Conservation (phyloP, 2,888 invertebrate species). For the Drosophila peninsularis region DNA sequence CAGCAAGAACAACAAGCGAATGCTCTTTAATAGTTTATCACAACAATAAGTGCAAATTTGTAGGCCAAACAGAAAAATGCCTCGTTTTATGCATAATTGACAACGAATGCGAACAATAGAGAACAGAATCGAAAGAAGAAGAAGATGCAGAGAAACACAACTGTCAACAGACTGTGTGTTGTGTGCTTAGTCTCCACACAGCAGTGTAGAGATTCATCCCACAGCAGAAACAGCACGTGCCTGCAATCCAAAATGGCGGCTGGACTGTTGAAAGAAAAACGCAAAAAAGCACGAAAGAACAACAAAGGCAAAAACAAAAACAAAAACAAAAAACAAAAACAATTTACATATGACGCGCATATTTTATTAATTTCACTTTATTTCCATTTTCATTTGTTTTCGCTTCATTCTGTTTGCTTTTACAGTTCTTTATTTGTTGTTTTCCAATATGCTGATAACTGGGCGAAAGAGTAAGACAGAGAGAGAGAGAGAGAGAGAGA, state of each 20-base stretch:
- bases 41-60: conserved; percentile 50
- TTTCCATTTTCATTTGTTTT: conserved; percentile 29
- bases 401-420: conserved; percentile 26
- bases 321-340: not conserved
- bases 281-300: not conserved
- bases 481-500: not conserved
- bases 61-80: conserved; percentile 44
- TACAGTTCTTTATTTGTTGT: conserved; percentile 28
- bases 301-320: not conserved
- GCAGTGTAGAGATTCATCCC: conserved; percentile 29
- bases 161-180: conserved; percentile 24
- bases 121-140: not conserved
- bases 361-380: conserved; percentile 38
- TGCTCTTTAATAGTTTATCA: conserved; percentile 45
- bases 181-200: conserved; percentile 21
- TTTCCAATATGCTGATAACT: conserved; percentile 31
- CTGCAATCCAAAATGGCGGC: conserved; percentile 51
- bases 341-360: conserved; percentile 27
- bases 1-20: conserved; percentile 4
- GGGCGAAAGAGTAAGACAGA: not conserved
- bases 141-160: not conserved
- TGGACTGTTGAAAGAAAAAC: not conserved
- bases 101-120: conserved; percentile 13
- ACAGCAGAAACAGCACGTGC: conserved; percentile 40
- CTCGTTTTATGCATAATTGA: conserved; percentile 49